Conservation (phyloP, 2,888 invertebrate species). For the Pammene fasciana region DNA sequence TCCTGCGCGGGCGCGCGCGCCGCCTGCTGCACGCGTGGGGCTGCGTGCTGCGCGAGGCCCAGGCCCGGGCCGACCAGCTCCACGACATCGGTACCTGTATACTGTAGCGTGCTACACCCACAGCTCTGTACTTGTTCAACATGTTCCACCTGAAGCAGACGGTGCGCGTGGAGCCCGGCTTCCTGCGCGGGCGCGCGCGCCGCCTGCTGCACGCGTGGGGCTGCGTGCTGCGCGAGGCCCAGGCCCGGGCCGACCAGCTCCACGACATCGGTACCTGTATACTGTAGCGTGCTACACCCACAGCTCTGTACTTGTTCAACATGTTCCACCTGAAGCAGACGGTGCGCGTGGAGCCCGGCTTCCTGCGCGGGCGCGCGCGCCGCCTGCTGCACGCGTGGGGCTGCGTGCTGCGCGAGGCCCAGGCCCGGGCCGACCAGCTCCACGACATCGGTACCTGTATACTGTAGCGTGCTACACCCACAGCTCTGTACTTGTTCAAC, state of each 20-base stretch:
- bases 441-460: slow-evolving; percentile 58
- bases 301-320: too few relatives aligned
- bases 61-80: slow-evolving; percentile 45
- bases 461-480: background rate
- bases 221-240: too few relatives aligned
- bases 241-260: too few relatives aligned
- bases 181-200: too few relatives aligned
- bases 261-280: too few relatives aligned
- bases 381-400: slow-evolving; percentile 80
- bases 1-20: slow-evolving; percentile 77
- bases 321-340: slow-evolving; percentile 85
- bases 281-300: too few relatives aligned
- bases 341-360: slow-evolving; percentile 79
- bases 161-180: too few relatives aligned
- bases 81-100: slow-evolving; percentile 59
- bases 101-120: too few relatives aligned
- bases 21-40: slow-evolving; percentile 80
- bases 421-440: slow-evolving; percentile 45
- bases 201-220: too few relatives aligned
- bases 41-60: slow-evolving; percentile 64
- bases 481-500: too few relatives aligned
- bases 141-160: too few relatives aligned
- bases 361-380: slow-evolving; percentile 77
- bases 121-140: too few relatives aligned
- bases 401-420: slow-evolving; percentile 64